Evolutionary conservation across 2,797 vertebrate genomes (phyloP).

Genomic region (Pangasius krempfi): DNA sequence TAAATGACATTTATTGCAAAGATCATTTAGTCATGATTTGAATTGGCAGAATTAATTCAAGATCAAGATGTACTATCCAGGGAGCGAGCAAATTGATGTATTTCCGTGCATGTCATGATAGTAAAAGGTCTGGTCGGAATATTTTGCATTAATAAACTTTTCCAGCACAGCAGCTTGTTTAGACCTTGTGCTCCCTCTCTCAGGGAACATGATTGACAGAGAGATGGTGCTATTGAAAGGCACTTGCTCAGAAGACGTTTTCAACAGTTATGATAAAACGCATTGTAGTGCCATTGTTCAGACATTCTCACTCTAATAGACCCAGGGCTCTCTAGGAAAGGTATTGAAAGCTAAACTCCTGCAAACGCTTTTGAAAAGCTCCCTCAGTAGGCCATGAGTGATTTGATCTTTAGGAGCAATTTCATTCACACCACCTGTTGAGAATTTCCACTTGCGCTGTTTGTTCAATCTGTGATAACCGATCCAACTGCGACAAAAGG

Average conservation of each 20-base stretch:
- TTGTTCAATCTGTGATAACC: conserved; percentile 29
- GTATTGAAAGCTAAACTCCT: conserved; percentile 9
- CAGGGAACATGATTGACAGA: not conserved
- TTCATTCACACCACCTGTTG: conserved; percentile 29
- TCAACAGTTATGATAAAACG: not conserved
- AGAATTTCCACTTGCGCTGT: conserved; percentile 36
- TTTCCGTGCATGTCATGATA: conserved; percentile 22
- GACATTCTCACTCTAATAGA: not conserved
- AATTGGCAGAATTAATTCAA: conserved; percentile 8
- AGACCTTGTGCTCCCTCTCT: not conserved
- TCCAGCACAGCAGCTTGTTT: not conserved
- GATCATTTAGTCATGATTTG: conserved; percentile 23
- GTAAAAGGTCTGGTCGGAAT: not conserved
- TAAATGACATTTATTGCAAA: conserved; percentile 30
- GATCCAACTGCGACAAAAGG: conserved; percentile 40
- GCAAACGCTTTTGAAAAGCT: not conserved
- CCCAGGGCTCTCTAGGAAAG: not conserved
- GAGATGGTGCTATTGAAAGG: not conserved
- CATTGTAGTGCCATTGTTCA: not conserved
- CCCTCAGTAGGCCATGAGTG: conserved; percentile 5
- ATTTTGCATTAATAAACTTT: not conserved
- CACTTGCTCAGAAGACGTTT: conserved; percentile 17
- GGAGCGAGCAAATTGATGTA: not conserved
- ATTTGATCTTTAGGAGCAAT: conserved; percentile 13
- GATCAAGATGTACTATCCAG: conserved; percentile 20